Percentiles rank a stretch among this genome's conserved stretches.
These are phyloP conservation scores for Eupithecia pulchellata DNA, from an alignment of 2,888 invertebrate genomes.

Conservation along the genomic window DNA sequence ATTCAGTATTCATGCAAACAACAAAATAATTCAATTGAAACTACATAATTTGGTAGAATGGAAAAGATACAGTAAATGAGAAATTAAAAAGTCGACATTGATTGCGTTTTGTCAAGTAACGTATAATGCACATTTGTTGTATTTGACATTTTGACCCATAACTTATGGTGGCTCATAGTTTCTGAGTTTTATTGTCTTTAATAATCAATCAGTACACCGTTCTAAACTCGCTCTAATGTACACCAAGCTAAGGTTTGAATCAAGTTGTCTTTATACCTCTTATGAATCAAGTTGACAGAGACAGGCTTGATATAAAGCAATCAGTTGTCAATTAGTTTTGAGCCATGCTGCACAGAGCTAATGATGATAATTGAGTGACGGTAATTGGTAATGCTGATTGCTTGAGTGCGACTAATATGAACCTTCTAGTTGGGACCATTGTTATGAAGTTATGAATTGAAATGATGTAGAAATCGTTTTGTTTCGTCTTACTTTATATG, in stretches of 20 bases:
- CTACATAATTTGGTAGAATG: background rate
- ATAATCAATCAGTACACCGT: conserved; percentile 49
- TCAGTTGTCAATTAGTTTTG: conserved; percentile 52
- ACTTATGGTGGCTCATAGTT: conserved; percentile 51
- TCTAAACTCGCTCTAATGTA: conserved; percentile 32
- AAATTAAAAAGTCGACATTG: background rate
- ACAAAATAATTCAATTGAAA: background rate
- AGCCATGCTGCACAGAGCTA: conserved; percentile 45
- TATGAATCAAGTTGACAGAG: conserved; percentile 61
- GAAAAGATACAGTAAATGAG: no score
- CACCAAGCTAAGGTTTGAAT: conserved; percentile 18
- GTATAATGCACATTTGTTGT: background rate
- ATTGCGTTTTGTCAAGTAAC: background rate
- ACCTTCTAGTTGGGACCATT: conserved; percentile 64
- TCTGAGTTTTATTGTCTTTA: conserved; percentile 64
- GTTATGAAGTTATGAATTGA: background rate
- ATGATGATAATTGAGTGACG: conserved; percentile 54
- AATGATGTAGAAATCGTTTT: background rate
- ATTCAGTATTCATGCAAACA: background rate
- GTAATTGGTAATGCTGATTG: conserved; percentile 43
- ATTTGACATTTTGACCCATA: conserved; percentile 22
- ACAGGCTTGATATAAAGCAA: conserved; percentile 53
- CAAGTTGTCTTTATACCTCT: conserved; percentile 46
- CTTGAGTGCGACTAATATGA: conserved; percentile 58
- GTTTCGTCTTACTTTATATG: background rate